Conservation (phyloP, 2,888 invertebrate species). For the Lepidochrysops patricia region DNA sequence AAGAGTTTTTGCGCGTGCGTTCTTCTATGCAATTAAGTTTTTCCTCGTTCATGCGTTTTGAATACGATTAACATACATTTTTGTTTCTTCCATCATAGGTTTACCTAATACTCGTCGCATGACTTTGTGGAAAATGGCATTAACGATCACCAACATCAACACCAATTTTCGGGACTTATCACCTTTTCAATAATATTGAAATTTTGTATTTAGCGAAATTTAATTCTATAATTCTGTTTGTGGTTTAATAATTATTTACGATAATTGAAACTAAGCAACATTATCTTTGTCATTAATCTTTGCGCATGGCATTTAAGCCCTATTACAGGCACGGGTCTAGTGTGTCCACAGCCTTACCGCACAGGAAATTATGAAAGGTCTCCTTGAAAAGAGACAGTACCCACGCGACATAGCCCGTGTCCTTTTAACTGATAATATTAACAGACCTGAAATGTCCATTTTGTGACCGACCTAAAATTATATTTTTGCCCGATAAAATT, state of each 20-base stretch:
- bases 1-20: constrained; percentile 1
- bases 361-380: constrained; percentile 25
- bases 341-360: not conserved
- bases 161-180: too few species aligned
- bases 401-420: not conserved
- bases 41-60: not conserved
- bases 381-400: constrained; percentile 22
- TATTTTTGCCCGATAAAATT: too few species aligned
- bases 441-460: not conserved
- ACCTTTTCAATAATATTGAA: too few species aligned
- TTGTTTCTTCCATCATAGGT: too few species aligned
- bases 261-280: not conserved
- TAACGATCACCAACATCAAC: too few species aligned
- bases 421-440: constrained; percentile 6
- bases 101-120: too few species aligned
- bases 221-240: too few species aligned
- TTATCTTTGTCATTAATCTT: not conserved
- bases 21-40: not conserved
- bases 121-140: too few species aligned
- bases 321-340: not conserved
- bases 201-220: too few species aligned
- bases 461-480: not conserved
- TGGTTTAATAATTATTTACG: too few species aligned
- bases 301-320: not conserved
- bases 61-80: not conserved